Evolutionary conservation across 2,888 invertebrate genomes (phyloP).

Genomic region (Ypsolopha scabrella): DNA sequence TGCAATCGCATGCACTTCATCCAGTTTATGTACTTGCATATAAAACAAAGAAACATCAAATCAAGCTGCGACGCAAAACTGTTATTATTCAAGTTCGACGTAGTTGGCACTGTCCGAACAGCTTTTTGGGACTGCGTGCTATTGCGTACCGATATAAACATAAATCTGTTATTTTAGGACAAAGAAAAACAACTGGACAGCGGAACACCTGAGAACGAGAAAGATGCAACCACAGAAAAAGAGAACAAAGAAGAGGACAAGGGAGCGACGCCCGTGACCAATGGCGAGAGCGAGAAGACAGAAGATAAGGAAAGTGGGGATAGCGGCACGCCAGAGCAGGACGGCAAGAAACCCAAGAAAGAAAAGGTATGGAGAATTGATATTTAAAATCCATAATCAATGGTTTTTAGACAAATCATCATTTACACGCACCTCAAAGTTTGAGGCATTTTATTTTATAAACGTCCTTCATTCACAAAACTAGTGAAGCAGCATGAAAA

Average conservation of each 20-base stretch:
- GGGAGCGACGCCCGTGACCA: conserved; percentile 40
- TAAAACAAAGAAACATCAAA: too few species aligned
- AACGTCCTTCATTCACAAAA: background rate
- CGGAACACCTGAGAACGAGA: conserved; percentile 74
- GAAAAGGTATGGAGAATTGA: conserved; percentile 56
- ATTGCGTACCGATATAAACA: background rate
- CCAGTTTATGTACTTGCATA: too few species aligned
- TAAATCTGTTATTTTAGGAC: conserved; percentile 49
- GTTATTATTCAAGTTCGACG: too few species aligned
- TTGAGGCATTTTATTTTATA: background rate
- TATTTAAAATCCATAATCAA: too few species aligned
- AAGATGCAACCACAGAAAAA: conserved; percentile 77
- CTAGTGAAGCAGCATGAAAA: background rate
- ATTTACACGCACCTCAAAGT: too few species aligned
- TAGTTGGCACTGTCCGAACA: too few species aligned
- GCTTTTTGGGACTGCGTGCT: background rate
- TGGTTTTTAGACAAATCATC: too few species aligned
- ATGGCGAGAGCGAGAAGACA: conserved; percentile 55
- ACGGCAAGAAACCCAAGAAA: conserved; percentile 75
- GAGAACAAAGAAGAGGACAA: conserved; percentile 45
- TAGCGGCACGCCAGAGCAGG: conserved; percentile 32
- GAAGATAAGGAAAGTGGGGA: conserved; percentile 41
- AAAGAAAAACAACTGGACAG: conserved; percentile 70
- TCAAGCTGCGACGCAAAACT: too few species aligned
- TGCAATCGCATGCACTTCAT: background rate